Conservation (phyloP, 1,140 invertebrate species). For the Lysiphlebus fabarum region DNA sequence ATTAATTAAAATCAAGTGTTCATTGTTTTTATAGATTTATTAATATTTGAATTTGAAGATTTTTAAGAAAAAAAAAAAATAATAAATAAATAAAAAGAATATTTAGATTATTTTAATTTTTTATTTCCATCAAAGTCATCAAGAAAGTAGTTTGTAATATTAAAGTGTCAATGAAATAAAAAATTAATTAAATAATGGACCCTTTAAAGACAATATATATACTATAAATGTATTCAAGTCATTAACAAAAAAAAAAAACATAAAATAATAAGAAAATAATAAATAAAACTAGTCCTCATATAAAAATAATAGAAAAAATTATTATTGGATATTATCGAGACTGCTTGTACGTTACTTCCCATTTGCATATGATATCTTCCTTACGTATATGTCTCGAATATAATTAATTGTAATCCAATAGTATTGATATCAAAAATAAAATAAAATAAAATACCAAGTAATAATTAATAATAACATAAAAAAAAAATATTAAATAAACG, state of each 20-base stretch:
- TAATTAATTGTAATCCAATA: slow-evolving; percentile 26
- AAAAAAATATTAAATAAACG: slow-evolving; percentile 18
- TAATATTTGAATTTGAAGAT: slow-evolving; percentile 10
- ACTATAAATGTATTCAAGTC: slow-evolving; percentile 24
- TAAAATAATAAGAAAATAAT: slow-evolving; percentile 2
- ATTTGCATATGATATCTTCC: slow-evolving; percentile 27
- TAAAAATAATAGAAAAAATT: slow-evolving; percentile 18
- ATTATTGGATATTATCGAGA: slow-evolving; percentile 24
- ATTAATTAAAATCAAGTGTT: not conserved
- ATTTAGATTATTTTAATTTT: slow-evolving; percentile 2
- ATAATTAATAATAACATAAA: slow-evolving; percentile 16
- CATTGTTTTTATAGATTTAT: slow-evolving; percentile 14
- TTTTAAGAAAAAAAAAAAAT: slow-evolving; percentile 2
- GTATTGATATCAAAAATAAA: slow-evolving; percentile 3
- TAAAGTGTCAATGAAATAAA: slow-evolving; percentile 15
- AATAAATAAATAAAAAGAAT: too few relatives aligned
- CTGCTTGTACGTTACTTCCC: slow-evolving; percentile 22
- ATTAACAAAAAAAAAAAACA: slow-evolving; percentile 22
- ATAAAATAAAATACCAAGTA: not conserved
- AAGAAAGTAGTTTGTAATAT: slow-evolving; percentile 11
- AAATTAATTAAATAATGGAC: slow-evolving; percentile 23
- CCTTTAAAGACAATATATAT: slow-evolving; percentile 34
- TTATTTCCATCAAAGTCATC: not conserved
- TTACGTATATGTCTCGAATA: slow-evolving; percentile 23
- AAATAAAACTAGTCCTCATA: slow-evolving; percentile 27